Evolutionary conservation across 2,888 invertebrate genomes (phyloP).

Genomic region (Scaptomyza cyrtandrae): DNA sequence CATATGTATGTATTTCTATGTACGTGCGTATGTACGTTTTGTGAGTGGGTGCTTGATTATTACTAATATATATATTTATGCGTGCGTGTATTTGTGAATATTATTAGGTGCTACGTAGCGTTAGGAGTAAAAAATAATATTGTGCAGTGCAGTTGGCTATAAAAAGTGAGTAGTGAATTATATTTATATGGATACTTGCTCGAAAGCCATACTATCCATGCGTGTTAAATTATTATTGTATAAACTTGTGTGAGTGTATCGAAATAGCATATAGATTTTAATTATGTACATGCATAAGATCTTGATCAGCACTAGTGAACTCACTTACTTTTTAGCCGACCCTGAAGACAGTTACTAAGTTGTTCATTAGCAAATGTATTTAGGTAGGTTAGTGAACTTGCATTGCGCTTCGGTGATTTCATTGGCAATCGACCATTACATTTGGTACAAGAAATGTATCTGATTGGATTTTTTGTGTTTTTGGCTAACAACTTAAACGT

Average conservation of each 20-base stretch:
- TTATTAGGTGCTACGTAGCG: not conserved
- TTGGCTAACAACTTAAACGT: not conserved
- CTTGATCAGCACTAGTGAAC: not conserved
- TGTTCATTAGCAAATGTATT: not conserved
- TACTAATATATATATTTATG: conserved; percentile 3
- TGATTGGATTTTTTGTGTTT: not conserved
- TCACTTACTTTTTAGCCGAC: not conserved
- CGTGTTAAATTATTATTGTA: too few relatives aligned
- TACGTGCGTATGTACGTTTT: not conserved
- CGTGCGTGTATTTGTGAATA: not conserved
- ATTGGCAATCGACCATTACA: conserved; percentile 10
- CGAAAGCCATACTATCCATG: too few relatives aligned
- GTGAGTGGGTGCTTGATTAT: conserved; percentile 13
- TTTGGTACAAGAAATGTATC: conserved; percentile 1
- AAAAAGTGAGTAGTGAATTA: conserved; percentile 6
- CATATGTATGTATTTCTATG: not conserved
- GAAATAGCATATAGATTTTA: not conserved
- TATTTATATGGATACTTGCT: conserved; percentile 4
- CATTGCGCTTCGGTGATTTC: conserved; percentile 12
- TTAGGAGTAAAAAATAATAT: not conserved
- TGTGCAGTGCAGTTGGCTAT: not conserved
- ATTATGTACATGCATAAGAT: not conserved
- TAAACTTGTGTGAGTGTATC: too few relatives aligned
- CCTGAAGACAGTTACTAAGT: not conserved
- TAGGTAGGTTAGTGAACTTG: conserved; percentile 10